Evolutionary conservation across 2,797 vertebrate species (phyloP).

Genomic region (Typhlichthys eigenmanni): DNA sequence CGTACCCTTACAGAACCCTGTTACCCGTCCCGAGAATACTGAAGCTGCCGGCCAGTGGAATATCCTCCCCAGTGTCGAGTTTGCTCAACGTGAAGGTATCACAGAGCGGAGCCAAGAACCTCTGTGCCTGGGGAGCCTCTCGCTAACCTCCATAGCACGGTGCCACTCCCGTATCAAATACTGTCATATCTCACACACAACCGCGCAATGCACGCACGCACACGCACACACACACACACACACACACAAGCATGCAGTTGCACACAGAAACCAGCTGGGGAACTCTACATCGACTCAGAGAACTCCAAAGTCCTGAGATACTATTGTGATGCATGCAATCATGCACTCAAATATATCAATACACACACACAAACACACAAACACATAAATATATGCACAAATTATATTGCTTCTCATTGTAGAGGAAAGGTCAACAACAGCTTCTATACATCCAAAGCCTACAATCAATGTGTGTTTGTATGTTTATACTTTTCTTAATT

Average conservation of each 20-base stretch:
- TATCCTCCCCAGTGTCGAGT: slow-evolving; percentile 68
- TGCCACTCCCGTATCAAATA: slow-evolving; percentile 50
- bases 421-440: slow-evolving; percentile 39
- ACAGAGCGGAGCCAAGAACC: slow-evolving; percentile 62
- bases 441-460: slow-evolving; percentile 16
- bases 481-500: not conserved
- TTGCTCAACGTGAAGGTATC: slow-evolving; percentile 64
- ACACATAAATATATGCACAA: not conserved
- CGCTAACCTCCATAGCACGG: slow-evolving; percentile 16
- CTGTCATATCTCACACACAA: slow-evolving; percentile 36
- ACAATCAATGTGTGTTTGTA: slow-evolving; percentile 1
- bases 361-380: slow-evolving; percentile 23
- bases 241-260: slow-evolving; percentile 3
- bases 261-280: slow-evolving; percentile 52
- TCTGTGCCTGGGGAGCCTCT: slow-evolving; percentile 47
- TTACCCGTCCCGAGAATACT: slow-evolving; percentile 25
- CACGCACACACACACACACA: slow-evolving; percentile 10
- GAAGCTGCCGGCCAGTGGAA: slow-evolving; percentile 58
- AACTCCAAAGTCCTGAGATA: slow-evolving; percentile 28
- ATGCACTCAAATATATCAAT: slow-evolving; percentile 9
- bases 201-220: not conserved
- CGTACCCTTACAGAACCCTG: slow-evolving; percentile 15
- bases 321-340: slow-evolving; percentile 14
- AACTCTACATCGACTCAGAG: slow-evolving; percentile 31
- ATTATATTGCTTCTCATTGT: slow-evolving; percentile 22